phyloP scores from a whole-genome alignment of 2,888 invertebrate species.

The Cremastinae sp. region DNA sequence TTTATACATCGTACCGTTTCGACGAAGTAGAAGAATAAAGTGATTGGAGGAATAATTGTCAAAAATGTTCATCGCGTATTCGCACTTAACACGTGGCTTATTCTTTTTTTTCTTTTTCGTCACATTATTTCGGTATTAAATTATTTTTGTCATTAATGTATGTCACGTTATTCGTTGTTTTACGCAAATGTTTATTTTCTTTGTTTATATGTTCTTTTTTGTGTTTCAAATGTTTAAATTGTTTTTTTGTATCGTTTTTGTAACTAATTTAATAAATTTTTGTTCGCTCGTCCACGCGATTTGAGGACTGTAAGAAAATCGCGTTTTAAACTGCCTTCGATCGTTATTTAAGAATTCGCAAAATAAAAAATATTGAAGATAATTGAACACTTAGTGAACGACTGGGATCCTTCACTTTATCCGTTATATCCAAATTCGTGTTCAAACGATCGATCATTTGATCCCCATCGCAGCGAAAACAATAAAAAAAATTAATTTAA shows the following conservation, averaged over 20 bases:
- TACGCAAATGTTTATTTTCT: conserved; percentile 40
- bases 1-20: conserved; percentile 22
- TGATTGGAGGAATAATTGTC: neutral
- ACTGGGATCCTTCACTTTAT: conserved; percentile 35
- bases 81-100: conserved; percentile 14
- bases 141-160: conserved; percentile 29
- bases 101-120: conserved; percentile 23
- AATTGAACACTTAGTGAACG: conserved; percentile 1
- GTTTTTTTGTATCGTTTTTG: neutral
- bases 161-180: conserved; percentile 43
- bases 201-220: conserved; percentile 19
- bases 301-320: conserved; percentile 41
- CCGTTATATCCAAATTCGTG: conserved; percentile 43
- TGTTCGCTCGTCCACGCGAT: conserved; percentile 32
- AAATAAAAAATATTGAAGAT: conserved; percentile 21
- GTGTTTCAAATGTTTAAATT: conserved; percentile 35
- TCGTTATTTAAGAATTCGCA: conserved; percentile 37
- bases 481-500: conserved; percentile 10
- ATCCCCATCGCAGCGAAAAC: conserved; percentile 30
- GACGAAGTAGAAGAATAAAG: neutral
- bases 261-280: conserved; percentile 30
- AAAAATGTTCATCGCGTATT: conserved; percentile 25
- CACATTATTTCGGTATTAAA: conserved; percentile 11
- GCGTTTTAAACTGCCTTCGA: conserved; percentile 62
- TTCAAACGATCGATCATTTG: conserved; percentile 38